Percentiles rank a stretch among this genome's conserved stretches.
Evolutionary conservation across 2,113 vertebrate species (phyloP).

Genomic region (Herpetotheres cachinnans): DNA sequence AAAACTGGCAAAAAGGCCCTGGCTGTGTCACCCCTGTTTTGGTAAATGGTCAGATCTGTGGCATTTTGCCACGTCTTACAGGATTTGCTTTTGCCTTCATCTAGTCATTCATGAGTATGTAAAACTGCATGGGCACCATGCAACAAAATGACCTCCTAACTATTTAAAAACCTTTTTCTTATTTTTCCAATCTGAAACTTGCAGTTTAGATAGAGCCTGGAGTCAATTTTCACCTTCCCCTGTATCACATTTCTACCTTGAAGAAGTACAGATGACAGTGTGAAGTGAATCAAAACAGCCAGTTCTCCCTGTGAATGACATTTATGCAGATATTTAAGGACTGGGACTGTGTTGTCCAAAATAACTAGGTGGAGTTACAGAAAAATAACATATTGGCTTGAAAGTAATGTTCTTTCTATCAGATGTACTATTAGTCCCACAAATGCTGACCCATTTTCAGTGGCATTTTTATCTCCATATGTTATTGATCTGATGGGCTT

Average conservation of each 20-base stretch:
- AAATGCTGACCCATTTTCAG: background rate
- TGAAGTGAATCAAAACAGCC: background rate
- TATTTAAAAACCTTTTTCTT: background rate
- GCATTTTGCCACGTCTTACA: background rate
- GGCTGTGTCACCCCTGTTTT: background rate
- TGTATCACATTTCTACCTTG: background rate
- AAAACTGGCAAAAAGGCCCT: background rate
- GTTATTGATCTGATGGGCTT: background rate
- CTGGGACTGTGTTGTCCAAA: background rate
- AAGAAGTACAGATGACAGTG: background rate
- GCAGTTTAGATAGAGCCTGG: background rate
- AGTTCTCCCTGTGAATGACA: background rate
- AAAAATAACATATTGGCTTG: background rate
- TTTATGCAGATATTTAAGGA: background rate
- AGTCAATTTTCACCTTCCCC: background rate
- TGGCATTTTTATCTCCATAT: background rate
- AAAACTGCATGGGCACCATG: background rate
- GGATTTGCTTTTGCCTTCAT: background rate
- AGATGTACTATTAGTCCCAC: background rate
- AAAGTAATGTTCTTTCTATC: background rate
- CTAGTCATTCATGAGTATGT: background rate
- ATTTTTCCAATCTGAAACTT: background rate
- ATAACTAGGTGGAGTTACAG: background rate
- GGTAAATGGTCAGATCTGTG: background rate
- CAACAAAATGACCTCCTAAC: background rate